Percentiles rank a stretch among this genome's conserved stretches.
Conservation (phyloP, 2,888 invertebrate species). For the Serripes groenlandicus region DNA sequence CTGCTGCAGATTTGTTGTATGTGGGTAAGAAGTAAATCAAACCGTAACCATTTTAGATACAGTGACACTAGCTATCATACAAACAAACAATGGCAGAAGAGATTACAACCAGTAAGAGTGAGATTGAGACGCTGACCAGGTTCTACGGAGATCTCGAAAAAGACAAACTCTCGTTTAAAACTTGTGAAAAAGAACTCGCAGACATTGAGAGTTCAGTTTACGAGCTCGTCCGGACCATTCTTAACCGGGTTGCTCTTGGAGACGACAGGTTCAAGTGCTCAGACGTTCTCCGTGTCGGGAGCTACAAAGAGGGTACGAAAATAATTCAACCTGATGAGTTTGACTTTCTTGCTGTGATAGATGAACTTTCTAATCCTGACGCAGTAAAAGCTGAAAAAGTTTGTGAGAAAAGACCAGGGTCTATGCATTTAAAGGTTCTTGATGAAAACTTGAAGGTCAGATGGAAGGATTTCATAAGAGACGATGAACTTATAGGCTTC, state of each 20-base stretch:
- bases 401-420: not conserved
- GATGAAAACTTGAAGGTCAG: not conserved
- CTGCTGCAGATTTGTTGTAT: no score
- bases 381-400: not conserved
- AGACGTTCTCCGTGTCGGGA: not conserved
- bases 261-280: not conserved
- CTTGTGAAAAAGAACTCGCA: not conserved
- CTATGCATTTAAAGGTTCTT: not conserved
- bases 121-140: no score
- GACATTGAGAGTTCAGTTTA: not conserved
- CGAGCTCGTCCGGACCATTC: not conserved
- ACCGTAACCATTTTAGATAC: no score
- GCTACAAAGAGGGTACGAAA: conserved; percentile 11
- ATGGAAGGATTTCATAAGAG: not conserved
- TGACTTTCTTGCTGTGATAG: conserved; percentile 25
- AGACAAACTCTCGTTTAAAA: not conserved
- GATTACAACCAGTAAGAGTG: no score
- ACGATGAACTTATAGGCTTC: not conserved
- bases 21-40: no score
- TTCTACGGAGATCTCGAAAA: not conserved
- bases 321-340: conserved; percentile 12
- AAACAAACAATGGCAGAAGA: no score
- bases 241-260: not conserved
- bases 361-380: conserved; percentile 6
- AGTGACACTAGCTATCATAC: no score